Conservation (phyloP, 2,797 vertebrate species). For the Ptychadena robeensis region DNA sequence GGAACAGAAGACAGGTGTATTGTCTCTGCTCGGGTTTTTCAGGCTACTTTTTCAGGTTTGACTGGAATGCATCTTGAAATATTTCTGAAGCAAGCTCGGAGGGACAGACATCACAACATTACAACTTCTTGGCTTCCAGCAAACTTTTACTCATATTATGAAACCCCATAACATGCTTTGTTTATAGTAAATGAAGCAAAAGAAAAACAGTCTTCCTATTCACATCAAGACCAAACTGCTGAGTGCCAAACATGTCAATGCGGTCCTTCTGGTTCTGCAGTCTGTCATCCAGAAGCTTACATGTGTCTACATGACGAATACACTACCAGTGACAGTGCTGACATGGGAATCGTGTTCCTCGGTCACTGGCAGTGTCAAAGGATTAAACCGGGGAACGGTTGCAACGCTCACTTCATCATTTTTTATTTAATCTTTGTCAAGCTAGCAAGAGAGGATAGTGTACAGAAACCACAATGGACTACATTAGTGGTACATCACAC, state of each 20-base stretch:
- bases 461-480: no score
- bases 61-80: not conserved
- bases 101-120: not conserved
- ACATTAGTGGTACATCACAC: no score
- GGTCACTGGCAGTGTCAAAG: constrained; percentile 1
- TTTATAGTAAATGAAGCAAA: not conserved
- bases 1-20: not conserved
- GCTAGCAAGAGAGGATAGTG: no score
- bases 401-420: not conserved
- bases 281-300: not conserved
- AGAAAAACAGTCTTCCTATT: not conserved
- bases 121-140: not conserved
- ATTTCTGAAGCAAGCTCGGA: not conserved
- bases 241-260: not conserved
- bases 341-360: not conserved
- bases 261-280: constrained; percentile 31
- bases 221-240: not conserved
- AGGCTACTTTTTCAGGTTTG: not conserved
- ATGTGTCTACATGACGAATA: not conserved
- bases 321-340: constrained; percentile 1
- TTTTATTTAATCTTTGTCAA: not conserved
- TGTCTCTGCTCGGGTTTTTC: not conserved
- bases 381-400: not conserved
- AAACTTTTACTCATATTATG: not conserved
- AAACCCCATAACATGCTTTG: not conserved